Base-by-base conservation (phyloP, 2,113 vertebrate species). In the Halcyon senegalensis region DNA sequence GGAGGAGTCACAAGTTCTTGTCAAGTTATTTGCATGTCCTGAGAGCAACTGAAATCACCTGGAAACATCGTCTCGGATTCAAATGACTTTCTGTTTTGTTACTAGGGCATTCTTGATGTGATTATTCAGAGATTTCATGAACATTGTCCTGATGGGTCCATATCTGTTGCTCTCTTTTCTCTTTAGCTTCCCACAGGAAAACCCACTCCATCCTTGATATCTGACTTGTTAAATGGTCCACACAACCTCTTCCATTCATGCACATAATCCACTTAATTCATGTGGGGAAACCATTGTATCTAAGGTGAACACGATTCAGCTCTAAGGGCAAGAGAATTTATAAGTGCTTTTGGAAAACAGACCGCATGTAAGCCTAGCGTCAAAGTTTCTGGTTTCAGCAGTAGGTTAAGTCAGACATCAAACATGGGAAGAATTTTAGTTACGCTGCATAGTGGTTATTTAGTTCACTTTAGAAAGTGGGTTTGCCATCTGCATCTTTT, bases 141-240 rank as follows among this genome's bases (percentile, higher is more conserved):
- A n/a, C 1, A 2, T 48, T 66, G 19, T 11, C 70, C 44, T 24
- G 24, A 33, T 28, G 50, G 31, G 28, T 82, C 60, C 1, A 0
- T 10, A 39, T 5, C 44, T 87, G 44, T 28, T 55, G 23, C 35
- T 43, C 35, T 43, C 28, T 60, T 6, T 31, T 48, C 48, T 60
- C 23, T 80, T 39, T 43, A 82, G 33, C n/a, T 76, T 77, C 39
- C 39, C 30, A 3, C 21, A 18, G 82, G 56, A 74, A 93, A 89
- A 28, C 9, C 27, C 16, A 10, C 31, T 53, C 51, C 51, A 28
- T 33, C 30, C 28, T 39, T 30, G 4, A 16, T 8, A 5, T 30
- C n/a, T 0, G 0, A 13, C 44, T 27, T 62, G 16, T 13, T 48
- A 48, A 66, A 41, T 3, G 27, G 8, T 15, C 2, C 20, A 11